A percentile compares a stretch with the other conserved stretches of the same genome.
Evolutionary conservation across 2,888 invertebrate species (phyloP).

Genomic region (Rapana venosa): DNA sequence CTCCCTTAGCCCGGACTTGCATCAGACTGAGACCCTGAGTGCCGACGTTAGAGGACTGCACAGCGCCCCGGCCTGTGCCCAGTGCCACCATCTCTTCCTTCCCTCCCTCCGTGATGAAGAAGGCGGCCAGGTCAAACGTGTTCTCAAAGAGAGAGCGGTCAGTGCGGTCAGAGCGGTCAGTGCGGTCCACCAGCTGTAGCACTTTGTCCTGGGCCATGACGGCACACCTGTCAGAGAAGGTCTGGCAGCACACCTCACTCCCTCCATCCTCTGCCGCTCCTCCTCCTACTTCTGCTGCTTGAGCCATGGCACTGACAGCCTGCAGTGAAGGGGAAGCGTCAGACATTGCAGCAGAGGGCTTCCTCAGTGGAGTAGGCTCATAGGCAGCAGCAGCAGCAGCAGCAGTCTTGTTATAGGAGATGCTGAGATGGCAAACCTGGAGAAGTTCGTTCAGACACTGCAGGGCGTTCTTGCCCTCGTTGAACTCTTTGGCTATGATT

Average conservation of each 20-base stretch:
- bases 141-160: slow-evolving; percentile 58
- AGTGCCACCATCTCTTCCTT: slow-evolving; percentile 76
- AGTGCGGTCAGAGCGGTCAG: no score
- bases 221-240: slow-evolving; percentile 68
- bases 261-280: neutral
- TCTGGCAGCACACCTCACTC: slow-evolving; percentile 36
- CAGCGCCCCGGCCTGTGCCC: slow-evolving; percentile 73
- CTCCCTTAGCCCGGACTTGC: slow-evolving; percentile 62
- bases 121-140: slow-evolving; percentile 74
- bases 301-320: neutral
- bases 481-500: neutral
- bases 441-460: neutral
- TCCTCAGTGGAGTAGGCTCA: neutral
- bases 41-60: slow-evolving; percentile 63
- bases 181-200: slow-evolving; percentile 60
- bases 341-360: neutral
- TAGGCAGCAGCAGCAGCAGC: no score
- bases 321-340: neutral
- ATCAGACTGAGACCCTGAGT: slow-evolving; percentile 72
- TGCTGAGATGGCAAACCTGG: neutral
- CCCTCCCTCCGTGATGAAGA: slow-evolving; percentile 65
- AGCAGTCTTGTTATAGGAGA: no score
- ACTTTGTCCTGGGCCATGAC: slow-evolving; percentile 68
- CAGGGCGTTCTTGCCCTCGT: neutral
- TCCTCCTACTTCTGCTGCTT: neutral